Percentiles rank a stretch among this genome's conserved stretches.
These are phyloP conservation scores for Gymnothorax reevesii DNA, from an alignment of 2,797 vertebrate genomes.

Conservation along the genomic window DNA sequence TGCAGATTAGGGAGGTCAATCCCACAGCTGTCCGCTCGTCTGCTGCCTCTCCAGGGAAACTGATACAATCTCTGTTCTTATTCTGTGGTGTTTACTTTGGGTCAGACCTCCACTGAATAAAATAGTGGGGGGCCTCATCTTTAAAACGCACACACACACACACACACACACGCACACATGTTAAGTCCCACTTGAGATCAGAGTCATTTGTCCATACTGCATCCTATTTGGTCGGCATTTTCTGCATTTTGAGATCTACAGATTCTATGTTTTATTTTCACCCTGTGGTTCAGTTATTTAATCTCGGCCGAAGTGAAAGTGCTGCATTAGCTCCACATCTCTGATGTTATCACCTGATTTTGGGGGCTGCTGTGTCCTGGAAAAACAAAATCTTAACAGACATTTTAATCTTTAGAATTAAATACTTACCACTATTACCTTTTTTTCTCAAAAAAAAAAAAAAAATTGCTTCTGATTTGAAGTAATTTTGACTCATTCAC, in stretches of 20 bases:
- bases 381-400: too few species aligned
- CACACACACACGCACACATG: too few species aligned
- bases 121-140: not conserved
- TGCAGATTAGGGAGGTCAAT: not conserved
- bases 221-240: not conserved
- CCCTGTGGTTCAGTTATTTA: not conserved
- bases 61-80: not conserved
- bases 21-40: not conserved
- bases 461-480: too few species aligned
- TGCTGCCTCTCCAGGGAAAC: not conserved
- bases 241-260: not conserved
- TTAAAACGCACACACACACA: too few species aligned
- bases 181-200: not conserved
- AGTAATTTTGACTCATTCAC: too few species aligned
- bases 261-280: not conserved
- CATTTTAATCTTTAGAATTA: too few species aligned
- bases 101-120: conserved; percentile 6
- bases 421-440: too few species aligned
- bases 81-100: not conserved
- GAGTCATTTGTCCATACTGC: not conserved
- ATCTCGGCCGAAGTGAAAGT: not conserved
- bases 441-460: too few species aligned
- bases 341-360: not conserved
- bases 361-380: not conserved
- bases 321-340: not conserved